A percentile compares a stretch with the other conserved stretches of the same genome.
Evolutionary conservation across 2,797 vertebrate species (phyloP).

Genomic region (Nyctibius grandis): DNA sequence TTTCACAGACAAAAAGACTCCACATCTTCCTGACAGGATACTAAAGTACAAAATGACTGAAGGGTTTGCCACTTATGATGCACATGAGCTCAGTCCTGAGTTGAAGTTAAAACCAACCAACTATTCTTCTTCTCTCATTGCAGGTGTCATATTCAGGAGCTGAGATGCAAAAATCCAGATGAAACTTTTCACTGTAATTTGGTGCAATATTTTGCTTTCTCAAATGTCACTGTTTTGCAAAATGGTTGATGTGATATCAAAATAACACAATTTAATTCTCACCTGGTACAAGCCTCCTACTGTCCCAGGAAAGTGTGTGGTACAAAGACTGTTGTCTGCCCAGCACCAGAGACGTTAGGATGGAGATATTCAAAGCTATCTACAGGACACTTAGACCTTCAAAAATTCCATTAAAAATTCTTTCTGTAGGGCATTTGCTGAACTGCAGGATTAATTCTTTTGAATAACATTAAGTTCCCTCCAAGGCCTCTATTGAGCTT

Average conservation of each 20-base stretch:
- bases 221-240: background rate
- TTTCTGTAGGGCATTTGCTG: background rate
- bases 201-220: background rate
- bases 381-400: background rate
- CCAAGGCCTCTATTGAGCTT: background rate
- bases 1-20: background rate
- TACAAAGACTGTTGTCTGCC: background rate
- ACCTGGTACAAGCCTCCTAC: background rate
- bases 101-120: background rate
- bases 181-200: background rate
- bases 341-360: background rate
- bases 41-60: background rate
- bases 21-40: background rate
- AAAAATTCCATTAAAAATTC: background rate
- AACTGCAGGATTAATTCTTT: background rate
- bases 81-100: rapidly evolving
- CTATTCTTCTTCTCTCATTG: background rate
- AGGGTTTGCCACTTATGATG: rapidly evolving
- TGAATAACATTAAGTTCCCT: background rate
- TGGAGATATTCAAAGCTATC: background rate
- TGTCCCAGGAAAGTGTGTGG: background rate
- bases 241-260: background rate
- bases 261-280: background rate
- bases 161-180: background rate
- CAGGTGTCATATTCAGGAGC: background rate